Evolutionary conservation across 2,888 invertebrate genomes (phyloP), one percentile per base, ranked within the genome.

Genomic region (Odontomyia ornata): DNA sequence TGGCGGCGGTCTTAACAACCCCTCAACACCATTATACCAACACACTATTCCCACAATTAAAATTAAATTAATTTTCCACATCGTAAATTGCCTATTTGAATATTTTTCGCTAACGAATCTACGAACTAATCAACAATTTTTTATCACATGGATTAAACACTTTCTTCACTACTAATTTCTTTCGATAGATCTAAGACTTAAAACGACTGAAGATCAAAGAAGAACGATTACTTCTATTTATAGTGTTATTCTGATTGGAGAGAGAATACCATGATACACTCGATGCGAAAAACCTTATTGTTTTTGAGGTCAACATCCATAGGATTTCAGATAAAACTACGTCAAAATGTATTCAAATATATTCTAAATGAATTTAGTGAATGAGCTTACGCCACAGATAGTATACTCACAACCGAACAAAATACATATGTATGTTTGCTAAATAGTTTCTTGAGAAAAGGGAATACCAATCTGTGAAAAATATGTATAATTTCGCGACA

Each of bases 1-100:
- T 1, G 72, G 72, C 56, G 72, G 69, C 13, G 69, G 69, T 43
- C 69, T 69, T 47, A 69, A 30, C 21, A 43, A 43, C 7, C 21
- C 46, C 43, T 11, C 2, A 5, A 64, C 64, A 13, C 23, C 25
- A 60, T 21, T 60, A 5, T 9, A 25, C 23, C 23, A 4, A 18
- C 21, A 11, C 1, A n/a, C 62, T 60, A 60, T 21, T 60, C 23
- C 4, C 23, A n/a, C 13, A 11, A 62, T 15, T n/a, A 62, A 25
- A 9, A 27, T 11, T 25, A 62, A 62, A 27, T n/a, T n/a, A 11
- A 62, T 23, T 27, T 27, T 30, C 65, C 65, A 36, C 65, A 65
- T 65, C 13, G 18, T 43, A 36, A n/a, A 25, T 15, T 15, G 3
- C 36, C 36, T 36, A n/a, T n/a, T n/a, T n/a, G n/a, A 60, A 60